These are phyloP conservation scores for Drosophila setosimentum DNA, from an alignment of 2,888 invertebrate genomes.

Conservation along the genomic window DNA sequence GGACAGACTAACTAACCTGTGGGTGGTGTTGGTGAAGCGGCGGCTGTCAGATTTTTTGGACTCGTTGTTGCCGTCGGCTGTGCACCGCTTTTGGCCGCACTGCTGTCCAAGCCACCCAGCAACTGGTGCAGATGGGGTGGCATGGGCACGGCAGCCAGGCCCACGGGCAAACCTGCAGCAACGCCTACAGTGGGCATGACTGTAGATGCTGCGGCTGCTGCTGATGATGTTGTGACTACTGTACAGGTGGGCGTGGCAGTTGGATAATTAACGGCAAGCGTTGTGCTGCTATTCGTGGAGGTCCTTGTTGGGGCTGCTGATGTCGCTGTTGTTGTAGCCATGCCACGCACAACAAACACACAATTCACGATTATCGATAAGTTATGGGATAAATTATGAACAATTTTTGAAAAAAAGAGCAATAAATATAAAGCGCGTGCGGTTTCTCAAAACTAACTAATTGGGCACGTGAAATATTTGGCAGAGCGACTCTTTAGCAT, in stretches of 20 bases:
- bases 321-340: slow-evolving; percentile 67
- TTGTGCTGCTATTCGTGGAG: slow-evolving; percentile 61
- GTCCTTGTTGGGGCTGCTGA: slow-evolving; percentile 83
- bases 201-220: slow-evolving; percentile 84
- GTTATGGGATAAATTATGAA: background rate
- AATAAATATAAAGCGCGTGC: slow-evolving; percentile 22
- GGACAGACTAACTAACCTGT: slow-evolving; percentile 66
- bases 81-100: slow-evolving; percentile 28
- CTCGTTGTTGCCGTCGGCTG: slow-evolving; percentile 64
- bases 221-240: slow-evolving; percentile 41
- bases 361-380: slow-evolving; percentile 6
- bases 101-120: slow-evolving; percentile 47
- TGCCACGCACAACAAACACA: slow-evolving; percentile 51
- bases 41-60: slow-evolving; percentile 30
- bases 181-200: slow-evolving; percentile 86
- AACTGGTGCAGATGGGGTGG: slow-evolving; percentile 63
- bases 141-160: slow-evolving; percentile 64
- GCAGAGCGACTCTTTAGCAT: slow-evolving; percentile 17
- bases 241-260: slow-evolving; percentile 38
- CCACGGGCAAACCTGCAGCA: slow-evolving; percentile 52
- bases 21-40: slow-evolving; percentile 61
- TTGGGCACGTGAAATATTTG: slow-evolving; percentile 14
- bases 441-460: slow-evolving; percentile 4
- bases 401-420: background rate
- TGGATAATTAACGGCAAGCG: slow-evolving; percentile 27